Evolutionary conservation across 2,113 vertebrate genomes (phyloP).

Genomic region (Oryctolagus cuniculus): mOryCun1.1 NC_091453.1:101195501-101196000

Average conservation of each 20-base stretch:
- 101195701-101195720: neutral
- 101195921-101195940: neutral
- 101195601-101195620: neutral
- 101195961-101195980: neutral
- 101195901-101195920: neutral
- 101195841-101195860: neutral
- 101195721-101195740: slow-evolving; percentile 59
- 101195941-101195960: neutral
- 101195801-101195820: neutral
- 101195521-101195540: neutral
- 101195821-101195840: slow-evolving; percentile 2
- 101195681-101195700: slow-evolving; percentile 23
- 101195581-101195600: too few relatives aligned
- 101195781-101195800: neutral
- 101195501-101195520: neutral
- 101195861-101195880: neutral
- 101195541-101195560: too few relatives aligned
- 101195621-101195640: slow-evolving; percentile 8
- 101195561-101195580: too few relatives aligned
- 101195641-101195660: slow-evolving; percentile 12
- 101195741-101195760: slow-evolving; percentile 18
- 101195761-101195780: slow-evolving; percentile 26
- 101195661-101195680: slow-evolving; percentile 42
- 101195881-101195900: neutral
- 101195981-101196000: neutral